Percentiles rank a stretch among this genome's conserved stretches.
These are phyloP conservation scores for Embiotoca jacksoni DNA, from an alignment of 2,113 vertebrate species.

Conservation along the genomic window DNA sequence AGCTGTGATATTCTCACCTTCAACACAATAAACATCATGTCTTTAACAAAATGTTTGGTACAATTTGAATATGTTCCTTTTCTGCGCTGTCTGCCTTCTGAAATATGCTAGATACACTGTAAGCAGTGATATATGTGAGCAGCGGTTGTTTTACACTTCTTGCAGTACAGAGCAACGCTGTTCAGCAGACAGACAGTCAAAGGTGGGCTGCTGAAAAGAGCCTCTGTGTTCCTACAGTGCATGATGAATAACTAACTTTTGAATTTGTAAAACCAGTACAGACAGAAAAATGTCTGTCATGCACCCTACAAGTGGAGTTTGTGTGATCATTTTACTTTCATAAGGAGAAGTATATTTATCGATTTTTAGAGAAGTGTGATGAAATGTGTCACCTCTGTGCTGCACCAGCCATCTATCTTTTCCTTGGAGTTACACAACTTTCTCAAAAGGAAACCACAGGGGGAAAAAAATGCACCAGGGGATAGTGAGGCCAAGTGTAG, in stretches of 20 bases:
- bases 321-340: conserved; percentile 38
- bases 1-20: background rate
- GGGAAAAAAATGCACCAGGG: conserved; percentile 14
- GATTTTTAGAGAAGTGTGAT: conserved; percentile 8
- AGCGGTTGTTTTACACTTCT: conserved; percentile 58
- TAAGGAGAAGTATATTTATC: background rate
- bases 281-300: conserved; percentile 9
- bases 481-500: conserved; percentile 34
- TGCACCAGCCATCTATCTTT: conserved; percentile 9
- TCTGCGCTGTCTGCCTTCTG: background rate
- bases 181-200: conserved; percentile 57
- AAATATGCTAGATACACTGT: conserved; percentile 25
- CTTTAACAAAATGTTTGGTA: conserved; percentile 14
- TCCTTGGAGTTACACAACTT: conserved; percentile 9
- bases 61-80: background rate
- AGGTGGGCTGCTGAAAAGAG: conserved; percentile 70
- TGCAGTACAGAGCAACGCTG: conserved; percentile 68
- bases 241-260: conserved; percentile 49
- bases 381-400: conserved; percentile 43
- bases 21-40: conserved; percentile 42
- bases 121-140: conserved; percentile 37
- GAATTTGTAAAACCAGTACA: conserved; percentile 56
- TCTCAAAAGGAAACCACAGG: conserved; percentile 14
- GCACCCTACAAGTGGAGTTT: background rate
- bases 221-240: conserved; percentile 60